These are phyloP conservation scores for Origma solitaria DNA, from an alignment of 2,113 vertebrate species.

Conservation along the genomic window DNA sequence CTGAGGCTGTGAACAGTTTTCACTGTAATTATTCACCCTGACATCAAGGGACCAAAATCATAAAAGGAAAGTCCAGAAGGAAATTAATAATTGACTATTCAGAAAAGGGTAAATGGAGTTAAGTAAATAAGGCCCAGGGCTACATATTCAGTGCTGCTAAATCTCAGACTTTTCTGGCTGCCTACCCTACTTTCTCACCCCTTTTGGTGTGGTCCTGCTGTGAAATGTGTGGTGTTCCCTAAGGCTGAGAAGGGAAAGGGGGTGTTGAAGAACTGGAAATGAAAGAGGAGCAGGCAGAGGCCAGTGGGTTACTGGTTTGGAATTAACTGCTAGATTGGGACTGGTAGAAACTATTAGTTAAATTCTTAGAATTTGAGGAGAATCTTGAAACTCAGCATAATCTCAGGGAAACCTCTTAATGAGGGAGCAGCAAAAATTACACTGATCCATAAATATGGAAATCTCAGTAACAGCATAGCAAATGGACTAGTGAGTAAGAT, in stretches of 20 bases:
- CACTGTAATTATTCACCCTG: slow-evolving; percentile 30
- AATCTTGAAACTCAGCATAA: not conserved
- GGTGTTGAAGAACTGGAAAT: not conserved
- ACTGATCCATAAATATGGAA: not conserved
- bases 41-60: slow-evolving; percentile 4
- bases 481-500: not conserved
- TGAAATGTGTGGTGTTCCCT: not conserved
- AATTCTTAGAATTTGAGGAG: not conserved
- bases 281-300: not conserved
- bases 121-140: slow-evolving; percentile 44
- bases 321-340: not conserved
- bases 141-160: not conserved
- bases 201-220: not conserved
- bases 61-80: slow-evolving; percentile 26
- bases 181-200: not conserved
- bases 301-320: not conserved
- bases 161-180: slow-evolving; percentile 16
- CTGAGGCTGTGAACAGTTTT: not conserved
- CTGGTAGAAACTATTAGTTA: not conserved
- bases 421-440: not conserved
- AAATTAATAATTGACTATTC: slow-evolving; percentile 55
- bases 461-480: not conserved
- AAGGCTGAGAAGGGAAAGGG: not conserved
- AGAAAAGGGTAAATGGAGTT: slow-evolving; percentile 36
- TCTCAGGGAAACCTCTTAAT: not conserved